Evolutionary conservation across 1,140 invertebrate species (phyloP).

Genomic region (Penaeus vannamei): DNA sequence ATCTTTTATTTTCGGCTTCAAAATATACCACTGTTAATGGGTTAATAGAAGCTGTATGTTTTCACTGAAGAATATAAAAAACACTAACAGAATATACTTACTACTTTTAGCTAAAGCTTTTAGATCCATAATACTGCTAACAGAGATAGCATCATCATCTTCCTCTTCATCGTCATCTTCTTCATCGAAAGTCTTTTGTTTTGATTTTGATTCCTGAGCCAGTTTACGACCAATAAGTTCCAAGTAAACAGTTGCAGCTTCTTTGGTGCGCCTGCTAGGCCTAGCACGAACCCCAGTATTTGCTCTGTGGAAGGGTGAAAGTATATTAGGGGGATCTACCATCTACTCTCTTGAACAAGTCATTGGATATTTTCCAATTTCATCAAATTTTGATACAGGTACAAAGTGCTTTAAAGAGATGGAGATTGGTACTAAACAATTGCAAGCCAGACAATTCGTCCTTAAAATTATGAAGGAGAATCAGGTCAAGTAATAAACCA

Average conservation of each 20-base stretch:
- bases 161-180: constrained; percentile 50
- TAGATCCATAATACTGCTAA: background rate
- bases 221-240: constrained; percentile 41
- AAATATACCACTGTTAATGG: too few relatives aligned
- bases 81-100: constrained; percentile 23
- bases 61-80: background rate
- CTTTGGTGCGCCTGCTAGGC: constrained; percentile 53
- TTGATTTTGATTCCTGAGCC: constrained; percentile 19
- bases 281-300: constrained; percentile 15
- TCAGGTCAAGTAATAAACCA: too few relatives aligned
- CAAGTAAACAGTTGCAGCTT: constrained; percentile 39
- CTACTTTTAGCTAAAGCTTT: constrained; percentile 42
- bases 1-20: too few relatives aligned
- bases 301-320: background rate
- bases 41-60: background rate
- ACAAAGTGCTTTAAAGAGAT: too few relatives aligned
- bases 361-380: too few relatives aligned
- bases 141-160: constrained; percentile 16
- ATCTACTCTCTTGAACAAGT: too few relatives aligned
- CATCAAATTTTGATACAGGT: too few relatives aligned
- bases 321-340: too few relatives aligned
- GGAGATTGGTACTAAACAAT: too few relatives aligned
- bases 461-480: too few relatives aligned
- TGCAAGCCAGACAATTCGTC: too few relatives aligned
- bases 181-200: constrained; percentile 33